Evolutionary conservation across 2,888 invertebrate genomes (phyloP).

Genomic region (Idaea aversata): DNA sequence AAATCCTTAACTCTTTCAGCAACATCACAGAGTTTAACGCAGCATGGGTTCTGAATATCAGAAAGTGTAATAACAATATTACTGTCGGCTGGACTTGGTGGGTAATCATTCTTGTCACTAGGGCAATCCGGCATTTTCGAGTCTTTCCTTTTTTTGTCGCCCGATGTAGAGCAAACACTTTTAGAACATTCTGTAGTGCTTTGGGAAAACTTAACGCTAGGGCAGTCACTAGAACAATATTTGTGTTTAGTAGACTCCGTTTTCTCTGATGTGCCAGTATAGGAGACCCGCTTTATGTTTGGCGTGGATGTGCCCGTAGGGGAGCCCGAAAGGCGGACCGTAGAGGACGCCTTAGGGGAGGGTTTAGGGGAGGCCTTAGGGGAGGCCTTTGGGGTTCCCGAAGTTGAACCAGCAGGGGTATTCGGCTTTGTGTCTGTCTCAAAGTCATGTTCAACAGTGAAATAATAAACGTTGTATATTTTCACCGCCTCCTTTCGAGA

Average conservation of each 20-base stretch:
- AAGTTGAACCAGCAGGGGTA: slow-evolving; percentile 1
- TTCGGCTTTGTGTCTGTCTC: slow-evolving; percentile 25
- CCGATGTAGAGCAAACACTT: slow-evolving; percentile 42
- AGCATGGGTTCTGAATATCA: slow-evolving; percentile 63
- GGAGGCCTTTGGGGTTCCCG: background rate
- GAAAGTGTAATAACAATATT: slow-evolving; percentile 53
- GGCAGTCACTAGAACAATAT: slow-evolving; percentile 55
- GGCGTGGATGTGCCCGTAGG: slow-evolving; percentile 29
- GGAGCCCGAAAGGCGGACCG: background rate
- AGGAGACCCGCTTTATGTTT: slow-evolving; percentile 11
- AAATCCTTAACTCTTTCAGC: slow-evolving; percentile 65
- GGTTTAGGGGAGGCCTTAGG: too few relatives aligned
- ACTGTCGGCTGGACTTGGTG: slow-evolving; percentile 68
- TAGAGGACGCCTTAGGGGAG: too few relatives aligned
- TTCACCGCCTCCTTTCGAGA: slow-evolving; percentile 9
- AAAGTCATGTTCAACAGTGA: slow-evolving; percentile 63
- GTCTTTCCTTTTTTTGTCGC: slow-evolving; percentile 22
- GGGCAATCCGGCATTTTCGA: slow-evolving; percentile 44
- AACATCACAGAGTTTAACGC: slow-evolving; percentile 60
- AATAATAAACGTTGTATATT: slow-evolving; percentile 65
- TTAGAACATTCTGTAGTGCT: slow-evolving; percentile 50
- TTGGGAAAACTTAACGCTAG: slow-evolving; percentile 43
- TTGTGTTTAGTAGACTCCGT: slow-evolving; percentile 37
- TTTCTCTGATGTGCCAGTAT: background rate
- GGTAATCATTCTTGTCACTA: slow-evolving; percentile 23